Base-by-base conservation (phyloP, 2,888 invertebrate genomes). In the Augiades crinisus region DNA sequence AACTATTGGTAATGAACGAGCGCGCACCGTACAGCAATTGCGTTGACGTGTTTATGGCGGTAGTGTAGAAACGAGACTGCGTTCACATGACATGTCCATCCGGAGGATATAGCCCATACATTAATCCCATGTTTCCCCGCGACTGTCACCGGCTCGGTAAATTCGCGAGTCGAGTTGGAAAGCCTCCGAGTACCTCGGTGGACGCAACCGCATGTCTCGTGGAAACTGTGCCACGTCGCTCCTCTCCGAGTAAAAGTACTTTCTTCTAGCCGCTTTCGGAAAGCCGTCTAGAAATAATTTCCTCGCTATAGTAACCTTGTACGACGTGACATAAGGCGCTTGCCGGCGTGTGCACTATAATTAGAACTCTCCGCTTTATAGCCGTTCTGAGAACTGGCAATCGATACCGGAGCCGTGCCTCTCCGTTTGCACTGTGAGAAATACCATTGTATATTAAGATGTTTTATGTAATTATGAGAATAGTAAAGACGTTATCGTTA, bases 211-310 rank as follows among this genome's bases (percentile, higher is more conserved):
- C 57, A 59, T 58, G 47, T 56, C 66, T 67, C 83, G 84, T 87
- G 86, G 88, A 87, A 89, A 89, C 88, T 87, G 78, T 85, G 88
- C 73, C 88, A 83, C 72, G 67, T 72, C 75, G 73, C 69, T 71
- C 74, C 76, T 78, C 84, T 81, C 79, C 73, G 68, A 87, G 87
- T 86, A 89, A 88, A 88, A 89, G 87, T 85, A 86, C 87, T 89
- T 88, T 88, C 88, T 86, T 88, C 82, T 67, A 74, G 76, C 83
- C 83, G 84, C 84, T 86, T 87, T 87, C 85, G 78, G 84, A 89
- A 87, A 86, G 81, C 76, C 67, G 85, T 75, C 78, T 78, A 72
- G 75, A 78, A 77, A 75, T 69, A 76, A 80, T 81, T 84, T 85
- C 78, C 81, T 80, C 73, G 69, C 70, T 76, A 72, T 69, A 73